Evolutionary conservation across 2,888 invertebrate species (phyloP), one percentile per base, ranked within the genome.

Genomic region (Chrysopilus asiliformis): DNA sequence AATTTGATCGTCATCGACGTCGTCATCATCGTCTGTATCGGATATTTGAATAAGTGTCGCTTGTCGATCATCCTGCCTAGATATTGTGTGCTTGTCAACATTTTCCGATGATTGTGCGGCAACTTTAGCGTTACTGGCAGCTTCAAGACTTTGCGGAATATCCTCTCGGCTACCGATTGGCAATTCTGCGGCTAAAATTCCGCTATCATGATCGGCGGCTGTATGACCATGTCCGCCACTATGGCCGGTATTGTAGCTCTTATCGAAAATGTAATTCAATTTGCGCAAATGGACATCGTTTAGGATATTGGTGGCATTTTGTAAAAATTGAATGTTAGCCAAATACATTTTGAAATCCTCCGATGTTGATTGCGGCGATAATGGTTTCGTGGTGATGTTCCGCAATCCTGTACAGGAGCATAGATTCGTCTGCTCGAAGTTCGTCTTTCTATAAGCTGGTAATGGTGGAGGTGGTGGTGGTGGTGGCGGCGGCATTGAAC

Each of bases 321-420:
- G 79, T 6, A 79, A 53, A 53, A 79, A 75, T 49, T 79, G 79
- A 57, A 79, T 74, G 50, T 79, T 79, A 15, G 79, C 79, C 43
- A 79, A 57, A 53, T 80, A 79, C 40, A 76, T 57, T 49, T 78
- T 70, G 44, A 79, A 79, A 50, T 79, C 79, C 53, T 79, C 79
- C 0, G 74, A 73, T 0, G 74, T 74, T 16, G 70, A 71, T 45
- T 74, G 74, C 2, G 74, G 74, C 24, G 76, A 76, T 1, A 79
- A 50, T 2, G 77, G 71, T 42, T 76, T 76, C 0, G 77, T 74
- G 1, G 72, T 72, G 12, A 75, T 67, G 53, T 72, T 68, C 49
- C 72, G 56, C 16, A 59, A 49, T n/a, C 52, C 53, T 2, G 52
- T 49, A 31, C 56, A 68, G 4, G 67, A 68, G 57, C 46, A 66